phyloP scores from a whole-genome alignment of 2,113 vertebrate species.

The Saccopteryx bilineata region DNA sequence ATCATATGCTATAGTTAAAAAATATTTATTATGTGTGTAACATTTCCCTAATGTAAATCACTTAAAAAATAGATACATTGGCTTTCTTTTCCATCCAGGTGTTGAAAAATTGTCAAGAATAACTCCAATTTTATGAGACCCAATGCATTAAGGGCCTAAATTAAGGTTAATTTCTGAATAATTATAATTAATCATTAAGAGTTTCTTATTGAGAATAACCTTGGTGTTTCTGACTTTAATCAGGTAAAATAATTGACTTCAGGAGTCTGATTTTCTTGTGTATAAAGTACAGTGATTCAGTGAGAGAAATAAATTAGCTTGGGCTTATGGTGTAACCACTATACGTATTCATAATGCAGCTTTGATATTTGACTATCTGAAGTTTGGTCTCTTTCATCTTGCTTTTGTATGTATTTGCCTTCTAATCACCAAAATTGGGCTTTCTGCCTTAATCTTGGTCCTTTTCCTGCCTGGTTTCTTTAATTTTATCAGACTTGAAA shows the following conservation, averaged over 20 bases:
- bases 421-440: background rate
- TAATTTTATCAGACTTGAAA: background rate
- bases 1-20: background rate
- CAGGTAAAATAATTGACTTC: background rate
- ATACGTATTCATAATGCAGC: background rate
- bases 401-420: background rate
- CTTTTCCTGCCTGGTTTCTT: background rate
- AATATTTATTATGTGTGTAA: background rate
- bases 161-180: background rate
- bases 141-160: background rate
- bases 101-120: background rate
- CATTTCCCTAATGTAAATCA: background rate
- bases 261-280: background rate
- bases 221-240: background rate
- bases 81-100: background rate
- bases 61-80: background rate
- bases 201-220: background rate
- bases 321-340: background rate
- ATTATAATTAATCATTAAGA: background rate
- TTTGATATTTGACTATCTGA: background rate
- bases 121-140: background rate
- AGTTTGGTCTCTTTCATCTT: background rate
- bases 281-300: background rate
- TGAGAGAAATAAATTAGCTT: background rate
- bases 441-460: background rate